Percentiles rank a stretch among this genome's conserved stretches.
These are phyloP conservation scores for Hermetia illucens DNA, from an alignment of 1,140 invertebrate genomes.

Conservation along the genomic window DNA sequence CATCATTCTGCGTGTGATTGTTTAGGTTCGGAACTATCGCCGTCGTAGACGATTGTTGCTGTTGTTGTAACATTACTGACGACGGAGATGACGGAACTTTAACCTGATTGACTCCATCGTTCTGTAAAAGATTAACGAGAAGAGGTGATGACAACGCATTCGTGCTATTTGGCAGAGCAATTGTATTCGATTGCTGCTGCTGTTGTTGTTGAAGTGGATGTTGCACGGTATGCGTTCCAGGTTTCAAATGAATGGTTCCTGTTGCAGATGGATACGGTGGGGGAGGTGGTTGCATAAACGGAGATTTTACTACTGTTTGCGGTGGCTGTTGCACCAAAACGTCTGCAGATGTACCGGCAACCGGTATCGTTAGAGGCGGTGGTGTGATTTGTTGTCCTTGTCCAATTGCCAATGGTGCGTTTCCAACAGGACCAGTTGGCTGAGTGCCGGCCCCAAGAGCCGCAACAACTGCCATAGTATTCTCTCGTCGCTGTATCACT, in stretches of 20 bases:
- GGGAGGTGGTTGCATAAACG: slow-evolving; percentile 30
- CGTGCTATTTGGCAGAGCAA: slow-evolving; percentile 9
- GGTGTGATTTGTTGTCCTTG: too few relatives aligned
- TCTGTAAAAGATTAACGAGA: slow-evolving; percentile 80
- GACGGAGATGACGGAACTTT: slow-evolving; percentile 11
- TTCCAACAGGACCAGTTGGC: too few relatives aligned
- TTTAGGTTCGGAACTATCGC: slow-evolving; percentile 24
- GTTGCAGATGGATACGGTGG: slow-evolving; percentile 34
- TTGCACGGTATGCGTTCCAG: slow-evolving; percentile 9
- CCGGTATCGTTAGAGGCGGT: too few relatives aligned
- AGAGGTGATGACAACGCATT: slow-evolving; percentile 63
- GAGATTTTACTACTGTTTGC: slow-evolving; percentile 24
- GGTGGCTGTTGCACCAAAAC: too few relatives aligned
- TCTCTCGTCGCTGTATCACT: slow-evolving; percentile 40
- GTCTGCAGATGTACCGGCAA: too few relatives aligned
- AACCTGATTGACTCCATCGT: slow-evolving; percentile 43
- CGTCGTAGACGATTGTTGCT: slow-evolving; percentile 15
- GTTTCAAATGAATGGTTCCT: too few relatives aligned
- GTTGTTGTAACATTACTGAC: slow-evolving; percentile 4
- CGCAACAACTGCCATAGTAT: slow-evolving; percentile 7
- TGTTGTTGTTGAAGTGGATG: slow-evolving; percentile 35
- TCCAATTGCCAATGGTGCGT: too few relatives aligned
- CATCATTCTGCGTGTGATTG: too few relatives aligned
- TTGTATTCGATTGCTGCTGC: slow-evolving; percentile 23
- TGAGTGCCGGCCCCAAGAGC: too few relatives aligned